Conservation (phyloP, 2,113 vertebrate species). For the Procavia capensis region DNA sequence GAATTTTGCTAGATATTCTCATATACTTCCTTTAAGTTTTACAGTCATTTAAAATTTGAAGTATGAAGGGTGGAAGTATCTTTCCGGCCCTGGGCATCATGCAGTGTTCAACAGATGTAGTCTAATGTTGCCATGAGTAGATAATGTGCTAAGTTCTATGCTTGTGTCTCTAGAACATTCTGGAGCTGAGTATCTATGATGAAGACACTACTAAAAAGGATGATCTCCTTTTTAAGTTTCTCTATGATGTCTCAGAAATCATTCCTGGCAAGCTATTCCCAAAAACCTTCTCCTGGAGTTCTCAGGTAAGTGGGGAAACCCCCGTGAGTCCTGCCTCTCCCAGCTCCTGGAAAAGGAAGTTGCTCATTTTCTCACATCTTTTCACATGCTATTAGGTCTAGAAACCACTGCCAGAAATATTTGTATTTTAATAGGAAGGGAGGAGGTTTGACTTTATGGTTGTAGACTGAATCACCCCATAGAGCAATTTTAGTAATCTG, state of each 20-base stretch:
- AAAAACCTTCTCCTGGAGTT: conserved; percentile 76
- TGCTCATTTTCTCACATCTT: not conserved
- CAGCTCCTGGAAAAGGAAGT: not conserved
- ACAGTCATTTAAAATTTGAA: conserved; percentile 4
- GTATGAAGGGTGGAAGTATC: not conserved
- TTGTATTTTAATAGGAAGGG: conserved; percentile 4
- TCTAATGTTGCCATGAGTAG: not conserved
- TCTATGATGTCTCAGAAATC: conserved; percentile 86
- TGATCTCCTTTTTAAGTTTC: conserved; percentile 82
- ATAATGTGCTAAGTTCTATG: not conserved
- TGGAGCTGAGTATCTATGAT: conserved; percentile 86
- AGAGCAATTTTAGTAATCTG: not conserved
- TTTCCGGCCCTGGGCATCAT: not conserved
- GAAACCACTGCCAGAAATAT: not conserved
- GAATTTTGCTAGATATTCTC: not conserved
- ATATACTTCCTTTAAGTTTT: conserved; percentile 10
- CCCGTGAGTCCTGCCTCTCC: fast-evolving
- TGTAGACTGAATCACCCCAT: not conserved
- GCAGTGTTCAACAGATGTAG: not conserved
- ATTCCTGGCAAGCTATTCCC: conserved; percentile 79
- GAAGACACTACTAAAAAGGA: conserved; percentile 83
- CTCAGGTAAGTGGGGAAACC: conserved; percentile 80
- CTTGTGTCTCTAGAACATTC: conserved; percentile 84
- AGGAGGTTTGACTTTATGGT: not conserved
- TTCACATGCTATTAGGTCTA: not conserved